These are phyloP conservation scores for Norana najaformis DNA, from an alignment of 2,888 invertebrate genomes.

Conservation along the genomic window DNA sequence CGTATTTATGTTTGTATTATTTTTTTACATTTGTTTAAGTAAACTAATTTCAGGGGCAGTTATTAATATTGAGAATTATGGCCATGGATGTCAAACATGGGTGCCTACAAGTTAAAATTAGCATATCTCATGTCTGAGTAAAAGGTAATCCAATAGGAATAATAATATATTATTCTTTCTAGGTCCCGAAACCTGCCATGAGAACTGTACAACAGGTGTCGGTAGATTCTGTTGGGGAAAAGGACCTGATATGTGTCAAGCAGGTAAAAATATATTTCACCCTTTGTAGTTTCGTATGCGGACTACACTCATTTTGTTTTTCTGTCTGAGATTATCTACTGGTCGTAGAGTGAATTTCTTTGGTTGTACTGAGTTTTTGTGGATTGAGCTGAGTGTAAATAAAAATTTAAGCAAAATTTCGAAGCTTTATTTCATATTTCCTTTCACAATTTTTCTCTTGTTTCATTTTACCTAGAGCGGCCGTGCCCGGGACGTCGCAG, in stretches of 20 bases:
- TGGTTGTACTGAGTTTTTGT: background rate
- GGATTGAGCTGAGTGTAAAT: background rate
- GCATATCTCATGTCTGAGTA: too few species aligned
- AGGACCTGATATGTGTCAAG: constrained; percentile 9
- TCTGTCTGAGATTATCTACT: background rate
- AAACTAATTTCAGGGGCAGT: too few species aligned
- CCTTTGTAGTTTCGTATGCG: background rate
- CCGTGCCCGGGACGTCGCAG: background rate
- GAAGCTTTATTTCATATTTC: background rate
- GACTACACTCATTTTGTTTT: background rate
- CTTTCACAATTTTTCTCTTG: background rate
- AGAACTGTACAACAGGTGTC: background rate
- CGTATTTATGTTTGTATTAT: too few species aligned
- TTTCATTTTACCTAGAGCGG: background rate
- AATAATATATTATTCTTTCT: background rate
- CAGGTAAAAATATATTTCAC: background rate
- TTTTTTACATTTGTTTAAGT: too few species aligned
- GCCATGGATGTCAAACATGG: too few species aligned
- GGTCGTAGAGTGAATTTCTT: background rate
- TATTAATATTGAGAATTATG: too few species aligned
- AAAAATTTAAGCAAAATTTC: too few species aligned
- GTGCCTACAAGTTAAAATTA: too few species aligned
- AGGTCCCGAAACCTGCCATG: background rate
- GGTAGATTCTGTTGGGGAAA: background rate
- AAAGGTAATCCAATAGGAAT: too few species aligned